phyloP scores from a whole-genome alignment of 2,113 vertebrate species.

The Microcebus lehilahytsara region DNA sequence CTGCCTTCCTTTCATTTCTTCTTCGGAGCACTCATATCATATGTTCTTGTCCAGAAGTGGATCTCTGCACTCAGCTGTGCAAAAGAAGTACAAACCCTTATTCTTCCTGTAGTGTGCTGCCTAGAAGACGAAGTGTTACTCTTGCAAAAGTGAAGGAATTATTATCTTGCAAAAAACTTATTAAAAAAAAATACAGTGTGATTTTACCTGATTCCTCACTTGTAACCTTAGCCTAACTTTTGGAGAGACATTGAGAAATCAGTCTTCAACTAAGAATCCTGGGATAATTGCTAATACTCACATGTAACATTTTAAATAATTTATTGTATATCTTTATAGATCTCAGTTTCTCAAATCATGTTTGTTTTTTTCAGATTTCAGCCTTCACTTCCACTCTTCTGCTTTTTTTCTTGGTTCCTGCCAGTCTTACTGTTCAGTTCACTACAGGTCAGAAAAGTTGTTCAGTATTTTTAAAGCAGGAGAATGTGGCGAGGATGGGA shows the following conservation, averaged over 20 bases:
- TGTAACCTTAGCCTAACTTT: not conserved
- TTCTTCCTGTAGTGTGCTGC: not conserved
- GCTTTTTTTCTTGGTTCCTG: not conserved
- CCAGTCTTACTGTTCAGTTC: not conserved
- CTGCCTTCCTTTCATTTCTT: not conserved
- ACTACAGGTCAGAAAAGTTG: not conserved
- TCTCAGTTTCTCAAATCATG: not conserved
- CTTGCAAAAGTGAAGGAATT: not conserved
- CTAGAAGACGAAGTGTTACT: not conserved
- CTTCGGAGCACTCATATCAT: not conserved
- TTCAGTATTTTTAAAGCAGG: not conserved
- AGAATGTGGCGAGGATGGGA: not conserved
- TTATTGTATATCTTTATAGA: not conserved
- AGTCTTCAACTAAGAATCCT: not conserved
- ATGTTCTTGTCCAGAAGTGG: not conserved
- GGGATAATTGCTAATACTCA: not conserved
- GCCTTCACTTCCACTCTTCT: not conserved
- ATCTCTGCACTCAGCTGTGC: not conserved
- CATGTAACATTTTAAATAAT: not conserved
- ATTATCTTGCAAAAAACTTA: not conserved
- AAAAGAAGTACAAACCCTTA: not conserved
- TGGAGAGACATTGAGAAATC: not conserved
- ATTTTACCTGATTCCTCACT: not conserved
- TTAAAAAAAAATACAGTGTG: not conserved
- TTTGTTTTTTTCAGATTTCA: not conserved